Evolutionary conservation across 2,113 vertebrate species (phyloP).

Genomic region (Typhlomys cinereus): DNA sequence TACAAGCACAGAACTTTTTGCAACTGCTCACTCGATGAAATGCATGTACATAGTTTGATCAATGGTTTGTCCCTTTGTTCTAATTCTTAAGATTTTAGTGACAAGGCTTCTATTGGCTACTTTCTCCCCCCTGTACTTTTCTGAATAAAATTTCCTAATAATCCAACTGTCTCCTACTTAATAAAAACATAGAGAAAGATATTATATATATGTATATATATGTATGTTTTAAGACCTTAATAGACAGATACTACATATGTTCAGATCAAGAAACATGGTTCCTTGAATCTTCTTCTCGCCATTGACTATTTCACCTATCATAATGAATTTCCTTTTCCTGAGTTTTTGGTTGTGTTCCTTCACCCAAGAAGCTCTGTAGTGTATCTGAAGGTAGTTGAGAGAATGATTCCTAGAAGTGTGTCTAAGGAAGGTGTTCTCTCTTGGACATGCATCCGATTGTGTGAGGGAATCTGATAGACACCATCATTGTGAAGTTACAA

Average conservation of each 20-base stretch:
- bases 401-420: neutral
- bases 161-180: neutral
- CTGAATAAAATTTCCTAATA: neutral
- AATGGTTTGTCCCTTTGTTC: neutral
- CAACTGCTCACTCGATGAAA: neutral
- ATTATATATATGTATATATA: neutral
- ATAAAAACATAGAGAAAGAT: neutral
- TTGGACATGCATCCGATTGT: neutral
- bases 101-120: neutral
- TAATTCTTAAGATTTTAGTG: neutral
- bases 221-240: neutral
- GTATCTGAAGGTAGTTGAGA: neutral
- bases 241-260: neutral
- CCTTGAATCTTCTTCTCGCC: neutral
- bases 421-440: neutral
- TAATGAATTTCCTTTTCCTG: neutral
- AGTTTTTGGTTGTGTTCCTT: neutral
- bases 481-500: neutral
- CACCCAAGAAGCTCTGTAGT: neutral
- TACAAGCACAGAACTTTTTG: neutral
- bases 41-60: neutral
- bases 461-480: neutral
- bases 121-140: neutral
- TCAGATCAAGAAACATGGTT: neutral
- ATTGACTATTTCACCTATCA: neutral